Percentiles rank a stretch among this genome's conserved stretches.
phyloP scores from a whole-genome alignment of 2,888 invertebrate genomes.

The Lochmaea crataegi region DNA sequence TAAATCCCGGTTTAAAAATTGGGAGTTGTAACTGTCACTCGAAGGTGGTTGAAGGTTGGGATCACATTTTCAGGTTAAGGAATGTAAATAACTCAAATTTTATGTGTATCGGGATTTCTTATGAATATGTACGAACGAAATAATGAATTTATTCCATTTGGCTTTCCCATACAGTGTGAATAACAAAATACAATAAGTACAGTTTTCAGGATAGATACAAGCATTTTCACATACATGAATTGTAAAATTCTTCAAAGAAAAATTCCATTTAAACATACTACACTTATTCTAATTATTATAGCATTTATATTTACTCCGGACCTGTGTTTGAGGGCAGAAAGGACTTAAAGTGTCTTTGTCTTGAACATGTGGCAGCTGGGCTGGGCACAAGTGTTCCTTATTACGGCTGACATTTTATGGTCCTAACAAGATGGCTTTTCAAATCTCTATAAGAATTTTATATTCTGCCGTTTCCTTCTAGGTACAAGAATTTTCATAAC shows the following conservation, averaged over 20 bases:
- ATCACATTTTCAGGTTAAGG: no score
- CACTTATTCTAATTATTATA: background rate
- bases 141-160: no score
- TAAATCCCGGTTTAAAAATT: no score
- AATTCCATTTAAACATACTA: background rate
- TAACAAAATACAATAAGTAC: no score
- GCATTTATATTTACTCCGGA: constrained; percentile 21
- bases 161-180: no score
- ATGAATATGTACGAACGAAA: no score
- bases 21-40: no score
- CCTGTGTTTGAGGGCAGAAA: constrained; percentile 24
- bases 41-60: no score
- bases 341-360: constrained; percentile 43
- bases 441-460: constrained; percentile 40
- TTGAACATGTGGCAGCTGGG: constrained; percentile 48
- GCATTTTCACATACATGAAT: no score
- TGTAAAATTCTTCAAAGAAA: background rate
- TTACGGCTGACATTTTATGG: constrained; percentile 48
- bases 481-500: constrained; percentile 33
- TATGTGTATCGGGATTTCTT: no score
- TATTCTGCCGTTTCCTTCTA: constrained; percentile 27
- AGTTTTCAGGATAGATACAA: no score
- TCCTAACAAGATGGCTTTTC: constrained; percentile 46
- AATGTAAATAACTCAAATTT: no score
- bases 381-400: constrained; percentile 46